Percentiles rank a stretch among this genome's conserved stretches.
phyloP scores from a whole-genome alignment of 2,113 vertebrate genomes.

The Scytalopus superciliaris region DNA sequence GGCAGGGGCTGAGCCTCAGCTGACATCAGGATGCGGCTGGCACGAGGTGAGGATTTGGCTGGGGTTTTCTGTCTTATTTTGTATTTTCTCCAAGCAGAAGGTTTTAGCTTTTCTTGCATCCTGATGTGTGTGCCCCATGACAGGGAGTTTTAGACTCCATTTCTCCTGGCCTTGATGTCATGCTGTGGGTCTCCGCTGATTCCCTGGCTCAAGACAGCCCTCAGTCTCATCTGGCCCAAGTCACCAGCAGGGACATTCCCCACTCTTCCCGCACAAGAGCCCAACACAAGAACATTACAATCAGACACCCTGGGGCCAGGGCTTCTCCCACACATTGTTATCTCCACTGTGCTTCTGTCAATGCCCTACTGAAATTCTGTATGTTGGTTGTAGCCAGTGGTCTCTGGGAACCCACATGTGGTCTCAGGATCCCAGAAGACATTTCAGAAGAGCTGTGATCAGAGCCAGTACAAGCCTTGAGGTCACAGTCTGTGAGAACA shows the following conservation, averaged over 20 bases:
- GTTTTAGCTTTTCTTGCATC: neutral
- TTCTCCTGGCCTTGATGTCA: neutral
- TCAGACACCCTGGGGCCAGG: neutral
- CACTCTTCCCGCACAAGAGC: neutral
- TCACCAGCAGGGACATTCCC: neutral
- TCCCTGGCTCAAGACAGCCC: fast-evolving
- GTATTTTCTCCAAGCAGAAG: neutral
- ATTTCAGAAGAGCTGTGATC: neutral
- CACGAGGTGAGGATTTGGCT: neutral
- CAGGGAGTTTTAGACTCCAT: neutral
- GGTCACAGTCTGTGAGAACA: neutral
- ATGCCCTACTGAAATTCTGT: neutral
- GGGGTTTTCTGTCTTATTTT: neutral
- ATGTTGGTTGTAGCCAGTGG: fast-evolving
- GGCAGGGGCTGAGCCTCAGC: neutral
- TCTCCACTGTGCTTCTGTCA: neutral
- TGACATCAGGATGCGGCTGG: neutral
- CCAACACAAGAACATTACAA: neutral
- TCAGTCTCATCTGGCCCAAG: neutral
- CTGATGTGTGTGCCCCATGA: fast-evolving
- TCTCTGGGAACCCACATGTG: neutral
- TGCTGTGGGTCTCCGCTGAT: neutral
- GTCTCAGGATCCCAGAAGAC: neutral
- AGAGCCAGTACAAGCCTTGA: neutral
- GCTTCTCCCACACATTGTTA: neutral